A percentile compares a stretch with the other conserved stretches of the same genome.
phyloP scores from a whole-genome alignment of 2,888 invertebrate species.

The Ichneumon xanthorius region DNA sequence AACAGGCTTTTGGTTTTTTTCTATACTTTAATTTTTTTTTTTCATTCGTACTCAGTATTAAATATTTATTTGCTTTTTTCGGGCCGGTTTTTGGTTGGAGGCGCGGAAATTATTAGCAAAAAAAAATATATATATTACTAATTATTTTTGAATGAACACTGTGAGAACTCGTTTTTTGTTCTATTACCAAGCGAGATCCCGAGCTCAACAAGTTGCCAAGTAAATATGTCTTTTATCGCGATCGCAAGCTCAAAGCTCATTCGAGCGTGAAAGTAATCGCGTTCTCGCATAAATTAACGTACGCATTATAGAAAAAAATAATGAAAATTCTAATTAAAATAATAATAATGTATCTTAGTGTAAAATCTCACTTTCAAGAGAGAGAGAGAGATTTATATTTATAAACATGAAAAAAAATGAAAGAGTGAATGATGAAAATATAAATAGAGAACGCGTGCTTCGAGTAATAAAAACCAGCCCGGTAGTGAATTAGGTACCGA shows the following conservation, averaged over 20 bases:
- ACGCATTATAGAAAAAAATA: not conserved
- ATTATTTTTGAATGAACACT: not conserved
- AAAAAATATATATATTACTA: not conserved
- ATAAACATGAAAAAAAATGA: slow-evolving; percentile 51
- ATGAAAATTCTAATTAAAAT: not conserved
- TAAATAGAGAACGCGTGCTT: slow-evolving; percentile 78
- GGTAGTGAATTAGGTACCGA: slow-evolving; percentile 84
- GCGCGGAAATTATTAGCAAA: slow-evolving; percentile 56
- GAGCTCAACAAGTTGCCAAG: slow-evolving; percentile 48
- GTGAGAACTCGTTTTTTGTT: slow-evolving; percentile 1
- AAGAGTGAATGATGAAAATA: slow-evolving; percentile 60
- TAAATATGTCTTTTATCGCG: slow-evolving; percentile 29
- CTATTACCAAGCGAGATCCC: slow-evolving; percentile 7
- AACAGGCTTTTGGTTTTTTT: slow-evolving; percentile 76
- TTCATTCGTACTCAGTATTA: slow-evolving; percentile 45
- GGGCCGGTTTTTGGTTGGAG: slow-evolving; percentile 82
- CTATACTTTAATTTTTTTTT: slow-evolving; percentile 39
- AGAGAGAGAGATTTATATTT: slow-evolving; percentile 19
- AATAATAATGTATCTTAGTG: slow-evolving; percentile 61
- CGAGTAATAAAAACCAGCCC: slow-evolving; percentile 84
- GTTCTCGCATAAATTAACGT: slow-evolving; percentile 53
- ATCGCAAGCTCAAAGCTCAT: slow-evolving; percentile 30
- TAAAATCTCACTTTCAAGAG: slow-evolving; percentile 57
- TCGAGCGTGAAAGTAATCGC: slow-evolving; percentile 49
- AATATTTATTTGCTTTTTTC: slow-evolving; percentile 68